A percentile compares a stretch with the other conserved stretches of the same genome.
phyloP scores from a whole-genome alignment of 2,888 invertebrate genomes.

The Seira ritae region DNA sequence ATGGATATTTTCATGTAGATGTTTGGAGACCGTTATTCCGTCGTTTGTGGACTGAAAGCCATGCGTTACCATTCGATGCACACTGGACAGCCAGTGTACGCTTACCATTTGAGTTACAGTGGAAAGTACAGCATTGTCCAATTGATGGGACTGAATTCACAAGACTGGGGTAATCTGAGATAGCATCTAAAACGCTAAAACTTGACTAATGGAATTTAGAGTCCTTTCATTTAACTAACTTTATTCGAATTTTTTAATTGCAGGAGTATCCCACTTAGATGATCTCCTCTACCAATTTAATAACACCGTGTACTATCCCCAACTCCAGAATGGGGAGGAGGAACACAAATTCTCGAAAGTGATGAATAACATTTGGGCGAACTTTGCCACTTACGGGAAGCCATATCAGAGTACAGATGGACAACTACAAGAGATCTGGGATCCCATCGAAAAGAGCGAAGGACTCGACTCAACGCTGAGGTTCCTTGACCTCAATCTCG shows the following conservation, averaged over 20 bases:
- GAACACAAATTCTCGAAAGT: slow-evolving; percentile 63
- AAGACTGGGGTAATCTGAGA: slow-evolving; percentile 70
- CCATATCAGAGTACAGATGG: slow-evolving; percentile 35
- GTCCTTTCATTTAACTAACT: neutral
- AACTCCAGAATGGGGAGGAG: slow-evolving; percentile 59
- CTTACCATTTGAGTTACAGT: slow-evolving; percentile 65
- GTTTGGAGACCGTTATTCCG: slow-evolving; percentile 68
- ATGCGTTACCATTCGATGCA: slow-evolving; percentile 67
- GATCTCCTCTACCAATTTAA: slow-evolving; percentile 70
- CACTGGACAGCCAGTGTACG: slow-evolving; percentile 66
- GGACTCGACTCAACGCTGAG: slow-evolving; percentile 42
- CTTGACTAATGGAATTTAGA: neutral
- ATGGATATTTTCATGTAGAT: slow-evolving; percentile 66
- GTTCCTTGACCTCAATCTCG: slow-evolving; percentile 64
- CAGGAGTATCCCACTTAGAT: slow-evolving; percentile 69
- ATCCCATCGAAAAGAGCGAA: slow-evolving; percentile 53
- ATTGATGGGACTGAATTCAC: slow-evolving; percentile 65
- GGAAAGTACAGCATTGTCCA: slow-evolving; percentile 70
- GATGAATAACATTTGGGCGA: slow-evolving; percentile 66
- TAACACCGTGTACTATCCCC: slow-evolving; percentile 68
- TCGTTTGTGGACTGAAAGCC: slow-evolving; percentile 68
- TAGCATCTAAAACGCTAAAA: neutral
- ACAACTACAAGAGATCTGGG: slow-evolving; percentile 59
- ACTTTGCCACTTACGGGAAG: slow-evolving; percentile 70
- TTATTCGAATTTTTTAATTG: neutral